These are phyloP conservation scores for Drosophila asahinai DNA, from an alignment of 1,140 invertebrate genomes.

Conservation along the genomic window DNA sequence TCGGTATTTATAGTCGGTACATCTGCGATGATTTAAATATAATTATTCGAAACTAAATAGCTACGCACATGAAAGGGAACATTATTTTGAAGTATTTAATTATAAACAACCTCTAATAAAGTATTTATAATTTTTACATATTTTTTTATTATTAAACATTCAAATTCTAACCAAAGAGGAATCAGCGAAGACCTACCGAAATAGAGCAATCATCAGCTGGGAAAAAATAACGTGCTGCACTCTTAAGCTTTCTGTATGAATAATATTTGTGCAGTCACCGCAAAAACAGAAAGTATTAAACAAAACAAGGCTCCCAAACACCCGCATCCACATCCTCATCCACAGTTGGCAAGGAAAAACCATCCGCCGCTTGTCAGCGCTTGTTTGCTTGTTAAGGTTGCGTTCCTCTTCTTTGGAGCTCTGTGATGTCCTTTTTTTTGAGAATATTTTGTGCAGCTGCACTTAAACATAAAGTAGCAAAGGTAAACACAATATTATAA, in stretches of 20 bases:
- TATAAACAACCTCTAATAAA: not conserved
- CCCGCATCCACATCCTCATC: constrained; percentile 12
- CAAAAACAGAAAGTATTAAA: constrained; percentile 60
- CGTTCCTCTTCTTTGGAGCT: constrained; percentile 20
- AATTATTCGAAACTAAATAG: too few relatives aligned
- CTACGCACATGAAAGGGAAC: too few relatives aligned
- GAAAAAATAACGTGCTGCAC: constrained; percentile 14
- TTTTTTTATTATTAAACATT: too few relatives aligned
- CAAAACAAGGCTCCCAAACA: constrained; percentile 61
- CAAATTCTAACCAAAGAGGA: not conserved
- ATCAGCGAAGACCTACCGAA: not conserved
- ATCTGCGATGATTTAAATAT: too few relatives aligned
- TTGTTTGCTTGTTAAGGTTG: constrained; percentile 64
- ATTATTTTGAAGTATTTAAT: too few relatives aligned
- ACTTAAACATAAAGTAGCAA: constrained; percentile 81
- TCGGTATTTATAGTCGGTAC: too few relatives aligned
- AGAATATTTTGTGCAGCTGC: constrained; percentile 71
- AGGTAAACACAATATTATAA: constrained; percentile 79
- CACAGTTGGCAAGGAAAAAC: constrained; percentile 35
- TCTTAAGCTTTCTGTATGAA: constrained; percentile 66
- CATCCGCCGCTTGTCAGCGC: constrained; percentile 59
- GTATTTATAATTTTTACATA: not conserved
- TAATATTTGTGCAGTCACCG: constrained; percentile 66
- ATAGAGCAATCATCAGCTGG: constrained; percentile 4
- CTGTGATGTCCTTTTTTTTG: constrained; percentile 27